Evolutionary conservation across 2,113 vertebrate species (phyloP), one percentile per base, ranked within the genome.

Genomic region (Gymnarchus niloticus): DNA sequence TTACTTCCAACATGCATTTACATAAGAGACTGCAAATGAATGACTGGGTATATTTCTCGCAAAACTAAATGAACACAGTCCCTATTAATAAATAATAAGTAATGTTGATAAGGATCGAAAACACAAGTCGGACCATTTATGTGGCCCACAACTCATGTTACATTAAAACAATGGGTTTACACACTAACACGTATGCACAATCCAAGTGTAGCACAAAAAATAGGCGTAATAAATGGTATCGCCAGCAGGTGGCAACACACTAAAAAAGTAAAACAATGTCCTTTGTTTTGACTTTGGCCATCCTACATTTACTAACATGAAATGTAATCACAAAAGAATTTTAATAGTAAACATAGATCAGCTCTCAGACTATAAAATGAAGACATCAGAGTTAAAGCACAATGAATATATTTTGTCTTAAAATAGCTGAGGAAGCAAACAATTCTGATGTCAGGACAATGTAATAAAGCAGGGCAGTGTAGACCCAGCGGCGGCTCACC

Each of bases 241-340:
- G 4, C 84, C 84, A 85, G 84, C 84, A 85, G 84, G 84, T 56
- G 84, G 84, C 84, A 33, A 25, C 69, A 85, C 28, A 7, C 69
- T n/a, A 69, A 73, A 85, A n/a, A 56, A 77, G 59, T 61, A 46
- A 78, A 44, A 85, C 33, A 73, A 73, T 33, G 46, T 41, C 57
- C 41, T 84, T 48, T 85, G 49, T 85, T 56, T 51, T 49, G 8
- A 51, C 28, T 51, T 41, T 9, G 51, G 69, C 65, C 37, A 23
- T n/a, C 19, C 46, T 17, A 25, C 7, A 28, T 84, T 73, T 28
- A n/a, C 19, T 37, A 33, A 2, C 44, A 41, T 46, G 37, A 77
- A 44, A 56, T n/a, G 19, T 9, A 56, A 46, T 23, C 37, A 49
- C 23, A 56, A 56, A 41, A 12, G 48, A 23, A 59, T 84, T 61